Base-by-base conservation (phyloP, 2,888 invertebrate genomes). In the Gandaritis pyraliata region DNA sequence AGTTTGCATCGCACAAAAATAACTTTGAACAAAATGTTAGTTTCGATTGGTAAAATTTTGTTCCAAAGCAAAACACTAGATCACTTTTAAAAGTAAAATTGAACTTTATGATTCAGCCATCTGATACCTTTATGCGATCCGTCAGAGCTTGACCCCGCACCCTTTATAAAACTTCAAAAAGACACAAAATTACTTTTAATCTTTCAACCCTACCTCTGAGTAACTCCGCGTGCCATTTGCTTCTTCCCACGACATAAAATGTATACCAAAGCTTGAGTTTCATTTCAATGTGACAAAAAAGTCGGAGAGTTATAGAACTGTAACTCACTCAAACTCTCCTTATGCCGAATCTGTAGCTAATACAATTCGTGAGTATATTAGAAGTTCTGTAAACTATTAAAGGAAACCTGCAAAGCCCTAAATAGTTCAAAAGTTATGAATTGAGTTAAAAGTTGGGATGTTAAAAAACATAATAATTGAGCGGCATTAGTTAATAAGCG, bases 151-250 rank as follows among this genome's bases (percentile, higher is more conserved):
- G 36, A 46, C 23, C 49, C 33, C 12, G 30, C 36, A 47, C 45
- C 49, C 16, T 41, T 39, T 51, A 45, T 33, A 43, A 63, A 63
- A 64, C 58, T 59, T 63, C 65, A 59, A 46, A 56, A 58, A 54
- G 49, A 62, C 62, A 48, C 54, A 11, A 56, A 53, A 58, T 64
- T 64, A 69, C 61, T 67, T 69, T 63, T 64, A 68, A 68, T 68
- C 70, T 65, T 45, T 56, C 52, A 51, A 18, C 62, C 58, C 63
- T 43, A 53, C 55, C 56, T 61, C 45, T 12, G 46, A 55, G 29
- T 30, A 52, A 58, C 64, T 54, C 45, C 51, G 48, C 47, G 13
- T 38, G 10, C 51, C 65, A 60, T 38, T 48, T 60, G 65, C 1
- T 39, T 38, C 18, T 58, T 65, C 65, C 55, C 65, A 65, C 58